Evolutionary conservation across 2,113 vertebrate species (phyloP).

Genomic region (Atlantisia rogersi): DNA sequence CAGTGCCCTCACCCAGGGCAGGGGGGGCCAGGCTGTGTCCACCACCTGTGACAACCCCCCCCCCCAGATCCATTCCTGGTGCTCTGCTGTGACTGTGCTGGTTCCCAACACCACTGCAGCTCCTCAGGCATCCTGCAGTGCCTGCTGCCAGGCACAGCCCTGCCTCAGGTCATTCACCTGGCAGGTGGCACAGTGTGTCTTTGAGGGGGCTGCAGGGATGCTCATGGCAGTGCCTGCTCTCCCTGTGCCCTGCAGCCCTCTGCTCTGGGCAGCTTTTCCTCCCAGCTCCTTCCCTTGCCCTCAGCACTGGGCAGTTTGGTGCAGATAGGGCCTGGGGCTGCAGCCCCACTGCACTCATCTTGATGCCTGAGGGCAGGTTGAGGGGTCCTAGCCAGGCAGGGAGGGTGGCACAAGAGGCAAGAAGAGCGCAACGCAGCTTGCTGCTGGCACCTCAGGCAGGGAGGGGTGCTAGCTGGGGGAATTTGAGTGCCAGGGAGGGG

Average conservation of each 20-base stretch:
- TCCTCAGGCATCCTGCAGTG: neutral
- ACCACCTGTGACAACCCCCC: neutral
- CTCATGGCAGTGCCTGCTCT: neutral
- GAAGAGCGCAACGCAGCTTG: neutral
- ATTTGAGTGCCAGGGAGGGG: neutral
- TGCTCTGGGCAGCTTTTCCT: neutral
- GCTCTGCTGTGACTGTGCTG: neutral
- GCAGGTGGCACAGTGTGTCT: neutral
- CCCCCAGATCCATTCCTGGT: rapidly evolving
- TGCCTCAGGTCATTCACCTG: rapidly evolving
- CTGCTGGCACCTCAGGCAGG: neutral
- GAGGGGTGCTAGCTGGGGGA: neutral
- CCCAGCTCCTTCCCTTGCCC: neutral
- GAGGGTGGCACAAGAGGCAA: neutral
- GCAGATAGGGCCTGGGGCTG: rapidly evolving
- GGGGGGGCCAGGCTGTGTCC: neutral
- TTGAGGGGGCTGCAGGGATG: neutral
- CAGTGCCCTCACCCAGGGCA: rapidly evolving
- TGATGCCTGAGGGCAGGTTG: neutral
- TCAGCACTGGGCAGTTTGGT: neutral
- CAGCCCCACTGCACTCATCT: neutral
- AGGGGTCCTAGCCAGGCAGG: neutral
- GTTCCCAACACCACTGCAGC: neutral
- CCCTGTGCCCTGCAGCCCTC: neutral
- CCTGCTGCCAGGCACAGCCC: neutral